Percentiles rank a stretch among this genome's conserved stretches.
Conservation (phyloP, 2,113 vertebrate genomes). For the Hemicordylus capensis region DNA sequence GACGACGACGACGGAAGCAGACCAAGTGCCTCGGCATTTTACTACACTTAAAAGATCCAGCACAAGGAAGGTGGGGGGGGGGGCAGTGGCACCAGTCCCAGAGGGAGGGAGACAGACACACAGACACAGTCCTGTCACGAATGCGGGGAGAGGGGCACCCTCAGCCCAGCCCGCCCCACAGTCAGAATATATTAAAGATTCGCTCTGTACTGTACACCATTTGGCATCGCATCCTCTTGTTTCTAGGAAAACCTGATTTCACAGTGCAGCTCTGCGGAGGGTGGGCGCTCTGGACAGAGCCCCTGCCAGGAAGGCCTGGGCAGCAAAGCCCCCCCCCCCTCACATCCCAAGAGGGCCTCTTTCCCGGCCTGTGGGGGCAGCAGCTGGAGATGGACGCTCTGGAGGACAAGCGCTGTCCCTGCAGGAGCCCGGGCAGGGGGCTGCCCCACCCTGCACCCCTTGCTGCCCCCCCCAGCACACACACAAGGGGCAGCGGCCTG, state of each 20-base stretch:
- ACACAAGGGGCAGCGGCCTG: background rate
- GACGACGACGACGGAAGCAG: background rate
- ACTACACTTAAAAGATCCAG: background rate
- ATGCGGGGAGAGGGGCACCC: background rate
- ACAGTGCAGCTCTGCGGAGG: conserved; percentile 59
- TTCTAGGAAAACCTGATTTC: conserved; percentile 71
- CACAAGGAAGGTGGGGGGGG: background rate
- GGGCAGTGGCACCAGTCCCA: background rate
- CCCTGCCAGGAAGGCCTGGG: background rate
- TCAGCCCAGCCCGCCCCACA: conserved; percentile 22
- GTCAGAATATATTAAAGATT: conserved; percentile 71
- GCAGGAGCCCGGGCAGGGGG: no score
- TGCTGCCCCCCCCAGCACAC: background rate
- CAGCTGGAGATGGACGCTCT: no score
- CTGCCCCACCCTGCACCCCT: background rate
- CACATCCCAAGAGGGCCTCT: no score
- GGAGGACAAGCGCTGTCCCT: no score
- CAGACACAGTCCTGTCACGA: background rate
- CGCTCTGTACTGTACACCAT: conserved; percentile 69
- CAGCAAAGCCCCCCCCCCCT: no score
- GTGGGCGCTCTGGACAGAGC: conserved; percentile 28
- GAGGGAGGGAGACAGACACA: background rate
- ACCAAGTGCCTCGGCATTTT: background rate
- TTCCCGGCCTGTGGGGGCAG: no score
- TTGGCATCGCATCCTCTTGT: conserved; percentile 61